Base-by-base conservation (phyloP, 2,888 invertebrate genomes). In the Lacanobia oleracea region DNA sequence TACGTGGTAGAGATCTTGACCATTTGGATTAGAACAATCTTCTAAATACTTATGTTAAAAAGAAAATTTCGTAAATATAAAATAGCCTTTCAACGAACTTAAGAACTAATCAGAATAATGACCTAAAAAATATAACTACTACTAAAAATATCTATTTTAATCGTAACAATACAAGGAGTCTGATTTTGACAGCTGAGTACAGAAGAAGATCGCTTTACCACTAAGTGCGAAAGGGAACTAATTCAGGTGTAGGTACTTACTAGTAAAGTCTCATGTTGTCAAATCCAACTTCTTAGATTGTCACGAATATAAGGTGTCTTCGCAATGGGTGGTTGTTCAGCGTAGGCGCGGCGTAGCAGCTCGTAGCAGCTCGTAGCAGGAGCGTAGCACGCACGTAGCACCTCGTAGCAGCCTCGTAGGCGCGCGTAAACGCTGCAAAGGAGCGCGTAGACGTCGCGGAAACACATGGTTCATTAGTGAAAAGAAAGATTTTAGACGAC, bases 1-100 rank as follows among this genome's bases (percentile, higher is more conserved):
- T 56, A 72, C 43, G 21, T 69, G 33, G 54, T 71, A 68, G 59
- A 43, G 10, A 63, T 66, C 64, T 69, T 81, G 75, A 72, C 72
- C 71, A 73, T 60, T 71, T 67, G 71, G 54, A 72, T 60, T 69
- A 65, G 33, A 72, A 66, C 54, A 51, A 18, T 43, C 9, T 45
- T 68, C 16, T 57, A 51, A 48, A 59, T 50, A n/a, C n/a, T n/a
- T n/a, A 61, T 56, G 10, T 64, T 63, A n/a, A 48, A 56, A 65
- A 59, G 8, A 67, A 67, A 21, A 37, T 75, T 48, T 61, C 33
- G 10, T 61, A 33, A 3, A 33, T 48, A n/a, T 54, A 14, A 72
- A 75, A 53, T 33, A 33, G 4, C 23, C 21, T 60, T 54, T 64
- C 37, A 59, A 54, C 33, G 23, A 66, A 72, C 23, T 45, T 43